phyloP scores from a whole-genome alignment of 1,140 invertebrate species.

The Habropoda laboriosa region DNA sequence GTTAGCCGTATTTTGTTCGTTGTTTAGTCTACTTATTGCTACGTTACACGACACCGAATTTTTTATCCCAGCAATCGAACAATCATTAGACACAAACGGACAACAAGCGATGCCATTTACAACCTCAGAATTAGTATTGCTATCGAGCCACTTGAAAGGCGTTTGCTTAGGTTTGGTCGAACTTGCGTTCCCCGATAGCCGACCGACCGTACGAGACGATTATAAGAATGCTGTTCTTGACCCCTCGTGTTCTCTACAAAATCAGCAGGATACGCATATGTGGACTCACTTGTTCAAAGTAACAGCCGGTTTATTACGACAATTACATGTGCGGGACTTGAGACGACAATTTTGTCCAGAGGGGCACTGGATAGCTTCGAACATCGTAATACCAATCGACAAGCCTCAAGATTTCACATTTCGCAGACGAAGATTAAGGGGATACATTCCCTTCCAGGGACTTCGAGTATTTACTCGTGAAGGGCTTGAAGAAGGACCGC shows the following conservation, averaged over 20 bases:
- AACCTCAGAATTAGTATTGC: conserved; percentile 84
- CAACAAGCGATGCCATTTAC: conserved; percentile 85
- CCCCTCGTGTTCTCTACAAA: conserved; percentile 68
- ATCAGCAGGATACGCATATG: conserved; percentile 80
- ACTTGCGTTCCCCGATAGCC: conserved; percentile 92
- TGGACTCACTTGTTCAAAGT: conserved; percentile 82
- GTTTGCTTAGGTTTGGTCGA: conserved; percentile 94
- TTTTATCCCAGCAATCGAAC: conserved; percentile 76
- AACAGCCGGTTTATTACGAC: conserved; percentile 87
- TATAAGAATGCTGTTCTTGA: conserved; percentile 79
- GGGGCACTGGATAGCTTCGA: conserved; percentile 89
- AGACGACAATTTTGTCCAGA: conserved; percentile 89
- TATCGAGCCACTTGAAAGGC: conserved; percentile 88
- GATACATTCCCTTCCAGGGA: conserved; percentile 85
- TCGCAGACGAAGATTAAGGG: conserved; percentile 81
- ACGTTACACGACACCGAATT: conserved; percentile 96
- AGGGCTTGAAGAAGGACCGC: conserved; percentile 89
- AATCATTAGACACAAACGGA: conserved; percentile 45
- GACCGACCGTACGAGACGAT: conserved; percentile 83
- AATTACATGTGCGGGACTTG: conserved; percentile 91
- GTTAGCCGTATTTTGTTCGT: conserved; percentile 91
- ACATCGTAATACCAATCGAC: conserved; percentile 86
- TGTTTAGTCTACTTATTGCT: conserved; percentile 91
- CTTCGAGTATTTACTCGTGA: conserved; percentile 84
- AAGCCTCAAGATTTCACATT: conserved; percentile 85